These are phyloP conservation scores for Ursus arctos DNA, from an alignment of 2,113 vertebrate species.

Conservation along the genomic window DNA sequence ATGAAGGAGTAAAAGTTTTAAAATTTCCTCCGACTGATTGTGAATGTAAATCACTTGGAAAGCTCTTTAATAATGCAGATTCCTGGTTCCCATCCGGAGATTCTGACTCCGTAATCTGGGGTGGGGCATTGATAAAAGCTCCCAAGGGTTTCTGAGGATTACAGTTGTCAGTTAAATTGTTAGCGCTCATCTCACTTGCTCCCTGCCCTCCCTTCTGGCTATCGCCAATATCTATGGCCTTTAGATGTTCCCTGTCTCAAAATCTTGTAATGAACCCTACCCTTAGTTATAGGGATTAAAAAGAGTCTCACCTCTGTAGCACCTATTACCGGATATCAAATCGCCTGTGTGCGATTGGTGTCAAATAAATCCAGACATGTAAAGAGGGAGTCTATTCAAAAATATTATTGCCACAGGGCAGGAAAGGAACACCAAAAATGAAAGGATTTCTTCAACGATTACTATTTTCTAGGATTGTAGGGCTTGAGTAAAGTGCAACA, in stretches of 20 bases:
- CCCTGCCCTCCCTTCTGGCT: not conserved
- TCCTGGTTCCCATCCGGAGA: not conserved
- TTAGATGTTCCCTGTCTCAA: not conserved
- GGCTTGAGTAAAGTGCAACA: not conserved
- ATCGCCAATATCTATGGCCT: not conserved
- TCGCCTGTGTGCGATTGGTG: not conserved
- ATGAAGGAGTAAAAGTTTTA: constrained; percentile 50
- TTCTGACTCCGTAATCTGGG: not conserved
- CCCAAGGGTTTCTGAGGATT: not conserved
- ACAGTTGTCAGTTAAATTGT: not conserved
- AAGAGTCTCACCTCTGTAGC: not conserved
- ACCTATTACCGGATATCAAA: not conserved
- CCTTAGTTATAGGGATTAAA: not conserved
- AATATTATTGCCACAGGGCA: not conserved
- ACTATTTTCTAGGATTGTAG: not conserved
- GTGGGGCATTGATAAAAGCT: not conserved
- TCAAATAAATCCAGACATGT: not conserved
- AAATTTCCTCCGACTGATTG: constrained; percentile 26
- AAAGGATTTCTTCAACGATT: not conserved
- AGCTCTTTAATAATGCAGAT: constrained; percentile 13
- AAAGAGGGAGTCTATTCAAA: not conserved
- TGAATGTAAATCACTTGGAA: constrained; percentile 34
- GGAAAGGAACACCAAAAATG: not conserved
- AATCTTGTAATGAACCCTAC: not conserved
- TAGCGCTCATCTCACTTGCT: not conserved